These are phyloP conservation scores for Rhingia rostrata DNA, from an alignment of 2,888 invertebrate genomes.

Conservation along the genomic window DNA sequence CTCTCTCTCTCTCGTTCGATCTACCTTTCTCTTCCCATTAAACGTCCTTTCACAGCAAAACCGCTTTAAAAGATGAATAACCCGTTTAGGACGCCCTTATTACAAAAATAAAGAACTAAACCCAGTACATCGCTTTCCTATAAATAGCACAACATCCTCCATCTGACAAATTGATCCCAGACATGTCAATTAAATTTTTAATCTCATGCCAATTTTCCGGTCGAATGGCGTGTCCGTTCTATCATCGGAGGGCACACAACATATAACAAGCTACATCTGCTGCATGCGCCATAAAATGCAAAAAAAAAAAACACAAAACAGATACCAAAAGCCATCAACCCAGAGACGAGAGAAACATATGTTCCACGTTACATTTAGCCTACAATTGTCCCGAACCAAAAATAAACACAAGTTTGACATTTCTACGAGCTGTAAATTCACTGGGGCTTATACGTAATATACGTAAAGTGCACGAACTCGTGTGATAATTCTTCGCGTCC, in stretches of 20 bases:
- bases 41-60: no score
- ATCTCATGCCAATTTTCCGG: constrained; percentile 71
- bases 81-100: no score
- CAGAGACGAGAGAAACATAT: constrained; percentile 37
- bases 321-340: constrained; percentile 33
- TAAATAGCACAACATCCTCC: constrained; percentile 18
- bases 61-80: no score
- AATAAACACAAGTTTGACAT: constrained; percentile 60
- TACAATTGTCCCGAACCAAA: constrained; percentile 47
- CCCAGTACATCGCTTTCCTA: constrained; percentile 1
- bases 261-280: constrained; percentile 60
- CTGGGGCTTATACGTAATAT: constrained; percentile 24
- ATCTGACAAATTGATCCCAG: constrained; percentile 57
- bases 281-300: constrained; percentile 25
- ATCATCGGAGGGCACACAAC: constrained; percentile 26
- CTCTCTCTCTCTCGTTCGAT: no score
- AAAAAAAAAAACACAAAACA: not conserved
- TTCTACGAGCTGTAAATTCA: constrained; percentile 56
- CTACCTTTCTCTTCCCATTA: no score
- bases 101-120: no score
- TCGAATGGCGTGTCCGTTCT: constrained; percentile 54
- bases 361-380: constrained; percentile 61
- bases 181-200: constrained; percentile 67
- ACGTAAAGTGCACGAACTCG: constrained; percentile 30
- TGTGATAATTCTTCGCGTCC: constrained; percentile 26